Base-by-base conservation (phyloP, 2,797 vertebrate species). In the Holocentrus rufus region DNA sequence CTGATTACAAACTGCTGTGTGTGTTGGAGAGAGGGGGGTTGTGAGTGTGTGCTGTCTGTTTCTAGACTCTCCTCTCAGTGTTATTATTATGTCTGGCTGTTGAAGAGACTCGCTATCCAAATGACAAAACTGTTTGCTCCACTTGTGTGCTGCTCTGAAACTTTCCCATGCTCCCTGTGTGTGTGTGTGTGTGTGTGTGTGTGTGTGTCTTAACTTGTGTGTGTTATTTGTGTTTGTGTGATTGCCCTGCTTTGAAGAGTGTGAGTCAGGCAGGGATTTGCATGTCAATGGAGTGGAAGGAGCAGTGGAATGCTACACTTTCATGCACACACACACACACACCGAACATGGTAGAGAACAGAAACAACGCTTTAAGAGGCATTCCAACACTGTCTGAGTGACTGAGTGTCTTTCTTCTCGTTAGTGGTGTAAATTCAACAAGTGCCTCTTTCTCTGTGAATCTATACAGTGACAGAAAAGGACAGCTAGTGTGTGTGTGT, bases 141-240 rank as follows among this genome's bases (percentile, higher is more conserved):
- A 3, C 61, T 82, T 74, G 77, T 81, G 61, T 87, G 86, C 80
- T 83, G 82, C 82, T 83, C 85, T 78, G 55, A 84, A 72, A 90
- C 88, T 91, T 92, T 92, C 90, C 91, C 91, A 92, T 87, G 88
- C 90, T 89, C 90, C 44, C 68, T 46, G 13, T 57, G 36, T 55
- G 23, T 65, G 36, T 36, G 25, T 83, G 86, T 89, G 87, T 47
- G 69, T 46, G 13, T 64, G 39, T 56, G 23, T 65, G 36, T 36
- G 23, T 84, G 86, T 89, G 87, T 88, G 86, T 77, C 69, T 72
- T 56, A 49, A 71, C 62, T 76, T 79, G 87, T 83, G 74, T 86
- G 52, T 82, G 62, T 84, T 80, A 31, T 7, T 31, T 31, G 81
- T 36, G 50, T 80, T 76, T 85, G 80, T 87, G 88, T 60, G 72